phyloP scores from a whole-genome alignment of 2,113 vertebrate genomes.

The Pachycephala philippinensis region DNA sequence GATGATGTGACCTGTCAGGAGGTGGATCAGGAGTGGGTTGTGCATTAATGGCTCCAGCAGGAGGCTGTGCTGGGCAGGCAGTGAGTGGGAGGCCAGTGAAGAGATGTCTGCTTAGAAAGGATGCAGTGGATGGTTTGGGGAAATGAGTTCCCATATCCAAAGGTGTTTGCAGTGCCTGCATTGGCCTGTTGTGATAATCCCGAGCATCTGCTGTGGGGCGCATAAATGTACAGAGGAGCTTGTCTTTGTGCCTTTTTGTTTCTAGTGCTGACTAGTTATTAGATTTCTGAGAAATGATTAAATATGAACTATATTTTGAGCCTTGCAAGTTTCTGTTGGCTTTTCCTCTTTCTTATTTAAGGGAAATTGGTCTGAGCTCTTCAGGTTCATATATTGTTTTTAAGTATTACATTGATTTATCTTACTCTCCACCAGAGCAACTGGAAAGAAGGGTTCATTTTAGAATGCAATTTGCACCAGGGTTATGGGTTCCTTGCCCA shows the following conservation, averaged over 20 bases:
- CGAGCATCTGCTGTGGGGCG: background rate
- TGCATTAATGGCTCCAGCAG: background rate
- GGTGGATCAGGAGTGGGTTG: background rate
- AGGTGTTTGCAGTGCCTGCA: background rate
- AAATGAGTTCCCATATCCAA: background rate
- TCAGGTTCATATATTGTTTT: background rate
- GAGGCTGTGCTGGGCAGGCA: background rate
- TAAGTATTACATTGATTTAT: background rate
- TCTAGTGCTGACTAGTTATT: background rate
- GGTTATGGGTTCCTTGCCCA: background rate
- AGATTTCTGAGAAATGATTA: background rate
- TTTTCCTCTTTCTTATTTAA: background rate
- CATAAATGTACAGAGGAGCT: background rate
- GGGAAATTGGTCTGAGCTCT: background rate
- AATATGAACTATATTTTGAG: background rate
- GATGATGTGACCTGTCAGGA: background rate
- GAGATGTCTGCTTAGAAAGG: background rate
- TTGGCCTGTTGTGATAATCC: background rate
- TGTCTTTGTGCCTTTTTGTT: background rate
- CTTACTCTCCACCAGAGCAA: background rate
- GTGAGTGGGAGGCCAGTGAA: background rate
- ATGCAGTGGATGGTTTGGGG: background rate
- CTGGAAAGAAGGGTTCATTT: background rate
- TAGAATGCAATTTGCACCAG: background rate
- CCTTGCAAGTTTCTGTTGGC: background rate